Conservation (phyloP, 2,113 vertebrate species). For the Colistium nudipinnis region DNA sequence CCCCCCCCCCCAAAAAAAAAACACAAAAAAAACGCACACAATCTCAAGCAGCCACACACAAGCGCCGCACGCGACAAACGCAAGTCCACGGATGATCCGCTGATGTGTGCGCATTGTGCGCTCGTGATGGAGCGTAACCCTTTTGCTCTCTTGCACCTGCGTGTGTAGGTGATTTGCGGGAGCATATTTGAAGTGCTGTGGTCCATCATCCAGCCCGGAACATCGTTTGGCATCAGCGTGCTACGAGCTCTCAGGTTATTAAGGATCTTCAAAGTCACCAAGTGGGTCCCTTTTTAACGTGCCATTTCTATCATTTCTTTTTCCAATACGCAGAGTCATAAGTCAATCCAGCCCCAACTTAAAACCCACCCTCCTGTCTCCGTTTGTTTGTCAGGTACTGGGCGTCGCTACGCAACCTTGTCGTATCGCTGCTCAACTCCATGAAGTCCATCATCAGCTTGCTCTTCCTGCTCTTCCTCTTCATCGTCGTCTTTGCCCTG, state of each 20-base stretch:
- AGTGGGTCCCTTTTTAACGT: constrained; percentile 83
- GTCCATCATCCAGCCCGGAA: constrained; percentile 94
- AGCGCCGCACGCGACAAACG: too few species aligned
- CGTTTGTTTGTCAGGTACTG: constrained; percentile 87
- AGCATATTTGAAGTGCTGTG: constrained; percentile 98
- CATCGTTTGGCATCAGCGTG: constrained; percentile 97
- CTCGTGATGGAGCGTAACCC: neutral
- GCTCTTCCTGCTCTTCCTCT: constrained; percentile 96
- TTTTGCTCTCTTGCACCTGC: neutral
- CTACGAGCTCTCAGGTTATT: constrained; percentile 97
- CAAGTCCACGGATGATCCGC: neutral
- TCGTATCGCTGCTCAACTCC: constrained; percentile 95
- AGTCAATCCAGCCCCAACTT: neutral
- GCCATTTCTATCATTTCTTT: neutral
- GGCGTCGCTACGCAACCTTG: constrained; percentile 94
- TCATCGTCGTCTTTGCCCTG: constrained; percentile 96
- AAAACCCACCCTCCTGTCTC: constrained; percentile 12
- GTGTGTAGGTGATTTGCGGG: constrained; percentile 91
- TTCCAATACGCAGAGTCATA: neutral
- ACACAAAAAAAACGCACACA: neutral
- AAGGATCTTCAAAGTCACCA: constrained; percentile 99
- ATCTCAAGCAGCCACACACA: too few species aligned
- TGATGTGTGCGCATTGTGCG: constrained; percentile 6
- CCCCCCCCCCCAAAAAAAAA: too few species aligned
- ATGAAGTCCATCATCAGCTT: constrained; percentile 99